Evolutionary conservation across 92 coral and sea anemone species (phyloP), one percentile per base, ranked within the genome.

Genomic region (Parazoanthus swiftii): DNA sequence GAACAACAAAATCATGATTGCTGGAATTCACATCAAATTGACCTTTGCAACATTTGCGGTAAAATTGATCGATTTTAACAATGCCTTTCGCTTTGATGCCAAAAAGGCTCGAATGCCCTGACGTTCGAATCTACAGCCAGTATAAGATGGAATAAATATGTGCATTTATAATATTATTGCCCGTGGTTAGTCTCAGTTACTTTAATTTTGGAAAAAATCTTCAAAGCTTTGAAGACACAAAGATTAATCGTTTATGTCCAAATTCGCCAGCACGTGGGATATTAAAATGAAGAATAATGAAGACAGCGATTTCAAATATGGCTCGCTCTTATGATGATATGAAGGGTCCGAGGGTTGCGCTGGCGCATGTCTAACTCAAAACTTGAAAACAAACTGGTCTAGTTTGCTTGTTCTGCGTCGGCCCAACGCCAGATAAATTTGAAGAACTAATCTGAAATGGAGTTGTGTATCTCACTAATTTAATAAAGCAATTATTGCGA

Each of bases 11-110:
- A 23, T 63, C 70, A 0, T 18, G 70, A 63, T 76, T 16, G 21
- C 50, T 76, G 70, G 65, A 42, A 68, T 83, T 26, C 21, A 70
- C 16, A 63, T 46, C 50, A 43, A 54, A 71, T 56, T 82, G n/a
- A 82, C 86, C 86, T 4, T 43, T 13, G 20, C 25, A 35, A 16
- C 77, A 67, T 9, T 65, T 44, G 56, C 23, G 76, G 56, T 25
- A 43, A 70, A 81, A 14, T 44, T 68, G 86, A 83, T 68, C 77
- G n/a, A 67, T 15, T 29, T 29, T 70, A 65, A 83, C 36, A 70
- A 8, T 42, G 29, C 59, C 37, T 39, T 84, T 71, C 29, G 87
- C 48, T n/a, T 83, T 21, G 21, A 33, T 44, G 50, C 67, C 68
- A 71, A 66, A 80, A 35, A 80, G 42, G 39, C 16, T 72, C 81